Percentiles rank a stretch among this genome's conserved stretches.
These are phyloP conservation scores for Egretta garzetta DNA, from an alignment of 2,113 vertebrate genomes.

Conservation along the genomic window DNA sequence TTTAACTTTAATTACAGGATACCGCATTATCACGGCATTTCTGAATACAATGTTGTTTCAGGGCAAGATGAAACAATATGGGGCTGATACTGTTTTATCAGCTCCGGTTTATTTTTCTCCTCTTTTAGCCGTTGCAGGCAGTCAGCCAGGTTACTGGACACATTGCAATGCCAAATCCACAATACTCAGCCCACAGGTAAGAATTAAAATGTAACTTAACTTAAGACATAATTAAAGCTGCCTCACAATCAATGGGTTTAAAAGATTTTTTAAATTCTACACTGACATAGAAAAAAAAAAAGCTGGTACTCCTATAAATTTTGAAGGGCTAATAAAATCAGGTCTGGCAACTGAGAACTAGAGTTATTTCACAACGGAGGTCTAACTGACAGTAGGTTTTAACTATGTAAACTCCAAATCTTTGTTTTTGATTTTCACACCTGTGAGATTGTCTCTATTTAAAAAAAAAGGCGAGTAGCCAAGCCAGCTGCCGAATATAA, in stretches of 20 bases:
- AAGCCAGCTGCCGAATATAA: not conserved
- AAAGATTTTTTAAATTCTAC: not conserved
- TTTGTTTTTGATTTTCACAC: not conserved
- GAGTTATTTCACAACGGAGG: not conserved
- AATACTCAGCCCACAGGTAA: not conserved
- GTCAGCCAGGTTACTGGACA: not conserved
- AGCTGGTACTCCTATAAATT: not conserved
- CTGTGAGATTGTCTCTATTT: not conserved
- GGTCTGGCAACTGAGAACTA: not conserved
- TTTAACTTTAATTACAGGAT: not conserved
- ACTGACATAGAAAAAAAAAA: not conserved
- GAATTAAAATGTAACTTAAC: not conserved
- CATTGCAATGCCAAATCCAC: not conserved
- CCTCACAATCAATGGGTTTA: not conserved
- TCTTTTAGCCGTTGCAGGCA: not conserved
- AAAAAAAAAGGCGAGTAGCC: not conserved
- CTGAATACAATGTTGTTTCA: not conserved
- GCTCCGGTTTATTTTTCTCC: not conserved
- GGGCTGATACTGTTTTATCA: not conserved
- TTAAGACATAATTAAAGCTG: not conserved
- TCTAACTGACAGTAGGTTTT: not conserved
- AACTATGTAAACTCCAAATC: not conserved
- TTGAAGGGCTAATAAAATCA: not conserved
- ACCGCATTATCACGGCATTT: not conserved
- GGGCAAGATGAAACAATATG: not conserved